Percentiles rank a stretch among this genome's conserved stretches.
Evolutionary conservation across 2,113 vertebrate genomes (phyloP).

Genomic region (Oryzias javanicus): DNA sequence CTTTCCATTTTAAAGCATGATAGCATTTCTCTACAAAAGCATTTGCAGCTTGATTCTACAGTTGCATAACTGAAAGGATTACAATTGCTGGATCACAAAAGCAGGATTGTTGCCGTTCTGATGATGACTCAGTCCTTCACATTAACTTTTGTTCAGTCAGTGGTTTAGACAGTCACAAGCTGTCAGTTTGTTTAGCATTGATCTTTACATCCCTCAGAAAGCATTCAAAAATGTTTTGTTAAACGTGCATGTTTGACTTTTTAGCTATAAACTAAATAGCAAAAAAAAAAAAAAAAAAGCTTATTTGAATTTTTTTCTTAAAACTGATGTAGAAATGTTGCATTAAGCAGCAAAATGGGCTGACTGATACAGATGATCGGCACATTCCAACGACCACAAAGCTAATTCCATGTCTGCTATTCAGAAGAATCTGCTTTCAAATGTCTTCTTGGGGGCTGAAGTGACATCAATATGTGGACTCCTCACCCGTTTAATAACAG

Average conservation of each 20-base stretch:
- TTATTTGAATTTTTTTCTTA: neutral
- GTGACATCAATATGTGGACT: constrained; percentile 13
- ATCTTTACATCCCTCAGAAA: constrained; percentile 25
- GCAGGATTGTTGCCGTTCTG: constrained; percentile 29
- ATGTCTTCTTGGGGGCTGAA: constrained; percentile 14
- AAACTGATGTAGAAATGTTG: constrained; percentile 4
- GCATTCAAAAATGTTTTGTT: constrained; percentile 16
- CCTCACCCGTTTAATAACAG: constrained; percentile 44
- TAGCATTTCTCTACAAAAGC: neutral
- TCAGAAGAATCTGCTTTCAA: constrained; percentile 19
- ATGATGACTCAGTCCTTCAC: constrained; percentile 23
- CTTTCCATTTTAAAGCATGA: too few species aligned
- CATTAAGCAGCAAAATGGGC: constrained; percentile 17
- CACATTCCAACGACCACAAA: constrained; percentile 6
- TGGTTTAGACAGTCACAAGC: neutral
- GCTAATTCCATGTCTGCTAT: constrained; percentile 1
- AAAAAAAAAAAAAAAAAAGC: neutral
- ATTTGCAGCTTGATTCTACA: neutral
- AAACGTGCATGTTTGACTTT: constrained; percentile 1
- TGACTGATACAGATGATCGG: constrained; percentile 4
- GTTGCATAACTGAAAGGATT: constrained; percentile 29
- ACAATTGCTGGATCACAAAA: constrained; percentile 20
- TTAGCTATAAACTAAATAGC: constrained; percentile 1
- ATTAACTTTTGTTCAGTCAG: constrained; percentile 19
- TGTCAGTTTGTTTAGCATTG: constrained; percentile 6